phyloP scores from a whole-genome alignment of 2,888 invertebrate species.

The Colostygia pectinataria region DNA sequence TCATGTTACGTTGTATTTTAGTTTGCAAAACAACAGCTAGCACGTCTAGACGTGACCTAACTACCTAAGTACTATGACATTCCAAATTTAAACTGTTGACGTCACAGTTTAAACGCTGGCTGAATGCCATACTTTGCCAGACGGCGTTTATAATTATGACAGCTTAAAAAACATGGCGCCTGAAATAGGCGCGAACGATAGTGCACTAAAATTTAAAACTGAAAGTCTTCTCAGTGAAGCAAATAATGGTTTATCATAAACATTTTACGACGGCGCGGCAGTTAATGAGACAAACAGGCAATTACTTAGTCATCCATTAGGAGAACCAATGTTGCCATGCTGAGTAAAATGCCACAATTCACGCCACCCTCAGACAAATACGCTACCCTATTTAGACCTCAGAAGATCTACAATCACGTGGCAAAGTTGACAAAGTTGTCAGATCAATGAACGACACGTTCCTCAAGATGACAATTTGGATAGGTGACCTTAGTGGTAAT shows the following conservation, averaged over 20 bases:
- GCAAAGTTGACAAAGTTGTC: too few relatives aligned
- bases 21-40: neutral
- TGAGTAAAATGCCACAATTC: too few relatives aligned
- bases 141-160: slow-evolving; percentile 35
- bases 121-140: slow-evolving; percentile 26
- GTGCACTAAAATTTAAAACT: neutral
- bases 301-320: neutral
- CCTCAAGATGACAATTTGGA: too few relatives aligned
- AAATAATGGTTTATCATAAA: neutral
- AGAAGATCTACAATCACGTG: too few relatives aligned
- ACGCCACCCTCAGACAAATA: too few relatives aligned
- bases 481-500: too few relatives aligned
- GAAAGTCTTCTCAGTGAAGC: slow-evolving; percentile 16
- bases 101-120: slow-evolving; percentile 26
- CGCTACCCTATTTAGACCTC: too few relatives aligned
- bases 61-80: slow-evolving; percentile 12
- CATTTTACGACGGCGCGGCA: too few relatives aligned
- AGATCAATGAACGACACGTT: too few relatives aligned
- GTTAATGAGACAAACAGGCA: neutral
- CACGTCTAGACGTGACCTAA: slow-evolving; percentile 7
- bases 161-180: slow-evolving; percentile 30
- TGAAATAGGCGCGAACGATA: slow-evolving; percentile 27
- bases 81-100: slow-evolving; percentile 30
- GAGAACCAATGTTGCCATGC: too few relatives aligned
- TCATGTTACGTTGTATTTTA: too few relatives aligned